Percentiles rank a stretch among this genome's conserved stretches.
Evolutionary conservation across 2,113 vertebrate species (phyloP).

Genomic region (Paedocypris sp.): DNA sequence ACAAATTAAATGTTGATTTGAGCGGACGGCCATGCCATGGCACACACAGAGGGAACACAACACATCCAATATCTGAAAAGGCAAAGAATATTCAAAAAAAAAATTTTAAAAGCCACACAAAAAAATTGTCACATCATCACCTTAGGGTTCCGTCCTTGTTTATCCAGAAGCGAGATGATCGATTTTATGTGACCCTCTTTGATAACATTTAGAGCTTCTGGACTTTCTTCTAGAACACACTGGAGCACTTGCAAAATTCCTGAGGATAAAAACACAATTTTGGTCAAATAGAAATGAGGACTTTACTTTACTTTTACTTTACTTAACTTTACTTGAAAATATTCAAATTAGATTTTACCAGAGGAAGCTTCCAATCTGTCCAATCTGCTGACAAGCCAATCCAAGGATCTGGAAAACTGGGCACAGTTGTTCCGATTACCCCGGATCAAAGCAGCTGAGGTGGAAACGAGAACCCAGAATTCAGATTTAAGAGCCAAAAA

Average conservation of each 20-base stretch:
- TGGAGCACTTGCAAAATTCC: slow-evolving; percentile 90
- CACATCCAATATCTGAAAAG: slow-evolving; percentile 80
- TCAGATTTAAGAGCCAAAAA: background rate
- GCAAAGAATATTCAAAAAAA: background rate
- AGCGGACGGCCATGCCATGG: slow-evolving; percentile 81
- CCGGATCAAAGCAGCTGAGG: slow-evolving; percentile 74
- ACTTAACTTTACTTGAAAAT: too few species aligned
- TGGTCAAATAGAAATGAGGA: background rate
- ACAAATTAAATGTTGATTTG: slow-evolving; percentile 91
- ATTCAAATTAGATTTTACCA: too few species aligned
- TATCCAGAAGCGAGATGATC: slow-evolving; percentile 85
- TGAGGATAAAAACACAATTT: slow-evolving; percentile 31
- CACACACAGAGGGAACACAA: slow-evolving; percentile 87
- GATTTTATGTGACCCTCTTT: slow-evolving; percentile 88
- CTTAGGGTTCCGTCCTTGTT: slow-evolving; percentile 86
- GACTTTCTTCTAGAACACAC: slow-evolving; percentile 84
- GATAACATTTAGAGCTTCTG: slow-evolving; percentile 85
- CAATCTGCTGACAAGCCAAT: slow-evolving; percentile 85
- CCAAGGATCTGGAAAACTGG: slow-evolving; percentile 82
- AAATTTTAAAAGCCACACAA: background rate
- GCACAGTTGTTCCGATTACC: slow-evolving; percentile 88
- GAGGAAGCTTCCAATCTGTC: slow-evolving; percentile 82
- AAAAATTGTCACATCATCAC: slow-evolving; percentile 41
- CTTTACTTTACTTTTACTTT: too few species aligned
- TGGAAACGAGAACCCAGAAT: background rate